Evolutionary conservation across 2,888 invertebrate genomes (phyloP).

Genomic region (Prosopocoilus inquinatus): DNA sequence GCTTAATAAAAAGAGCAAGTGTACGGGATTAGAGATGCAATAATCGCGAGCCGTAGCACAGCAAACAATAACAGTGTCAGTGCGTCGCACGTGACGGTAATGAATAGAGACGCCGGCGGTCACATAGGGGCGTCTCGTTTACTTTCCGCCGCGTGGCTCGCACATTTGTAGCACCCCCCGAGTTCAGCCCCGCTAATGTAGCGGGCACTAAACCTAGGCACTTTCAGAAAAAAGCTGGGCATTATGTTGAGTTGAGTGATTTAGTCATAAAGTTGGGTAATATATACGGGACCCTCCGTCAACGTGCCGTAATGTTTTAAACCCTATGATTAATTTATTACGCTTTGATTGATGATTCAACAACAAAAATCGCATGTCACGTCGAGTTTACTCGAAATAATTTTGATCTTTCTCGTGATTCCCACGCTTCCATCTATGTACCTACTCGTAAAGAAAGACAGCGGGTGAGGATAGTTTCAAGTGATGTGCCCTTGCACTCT

Average conservation of each 20-base stretch:
- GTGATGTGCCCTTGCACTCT: slow-evolving; percentile 19
- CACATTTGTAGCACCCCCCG: slow-evolving; percentile 44
- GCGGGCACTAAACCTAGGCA: slow-evolving; percentile 27
- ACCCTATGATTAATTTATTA: too few species aligned
- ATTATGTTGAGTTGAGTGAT: slow-evolving; percentile 23
- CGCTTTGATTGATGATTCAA: too few species aligned
- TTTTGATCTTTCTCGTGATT: too few species aligned
- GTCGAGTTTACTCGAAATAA: too few species aligned
- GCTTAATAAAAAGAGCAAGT: slow-evolving; percentile 34
- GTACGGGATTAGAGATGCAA: slow-evolving; percentile 44
- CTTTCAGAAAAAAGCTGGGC: slow-evolving; percentile 21
- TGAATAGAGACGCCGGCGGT: slow-evolving; percentile 45
- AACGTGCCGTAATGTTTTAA: too few species aligned
- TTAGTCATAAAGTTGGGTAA: slow-evolving; percentile 19
- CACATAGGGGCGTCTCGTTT: slow-evolving; percentile 39
- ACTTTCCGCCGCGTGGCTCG: slow-evolving; percentile 28
- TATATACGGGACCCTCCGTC: not conserved
- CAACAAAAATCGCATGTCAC: too few species aligned
- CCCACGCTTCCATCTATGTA: too few species aligned
- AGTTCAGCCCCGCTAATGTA: slow-evolving; percentile 31
- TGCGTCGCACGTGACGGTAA: slow-evolving; percentile 48
- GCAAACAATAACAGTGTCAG: slow-evolving; percentile 39
- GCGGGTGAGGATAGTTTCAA: slow-evolving; percentile 11
- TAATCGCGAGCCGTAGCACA: slow-evolving; percentile 40
- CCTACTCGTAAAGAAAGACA: too few species aligned